Evolutionary conservation across 2,113 vertebrate species (phyloP).

Genomic region (Columbina picui): DNA sequence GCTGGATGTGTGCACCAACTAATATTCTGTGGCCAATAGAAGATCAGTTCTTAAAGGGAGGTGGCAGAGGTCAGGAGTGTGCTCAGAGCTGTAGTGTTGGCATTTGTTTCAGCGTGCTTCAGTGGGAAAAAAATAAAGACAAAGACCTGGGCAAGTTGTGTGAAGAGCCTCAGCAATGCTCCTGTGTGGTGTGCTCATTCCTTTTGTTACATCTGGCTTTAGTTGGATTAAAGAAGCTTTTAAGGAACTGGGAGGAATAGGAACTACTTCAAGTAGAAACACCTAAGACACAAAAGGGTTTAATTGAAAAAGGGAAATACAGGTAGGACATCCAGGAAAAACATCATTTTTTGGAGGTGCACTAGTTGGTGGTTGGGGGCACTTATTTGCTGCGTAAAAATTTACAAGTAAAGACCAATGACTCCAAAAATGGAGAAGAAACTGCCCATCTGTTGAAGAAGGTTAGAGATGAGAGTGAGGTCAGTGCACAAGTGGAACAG

Average conservation of each 20-base stretch:
- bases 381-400: neutral
- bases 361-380: neutral
- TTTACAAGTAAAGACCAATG: neutral
- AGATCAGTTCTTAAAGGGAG: neutral
- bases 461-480: neutral
- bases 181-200: neutral
- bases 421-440: neutral
- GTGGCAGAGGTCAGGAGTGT: neutral
- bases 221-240: neutral
- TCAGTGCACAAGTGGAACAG: neutral
- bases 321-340: neutral
- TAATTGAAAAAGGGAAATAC: neutral
- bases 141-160: neutral
- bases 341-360: neutral
- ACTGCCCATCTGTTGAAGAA: neutral
- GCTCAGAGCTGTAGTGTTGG: neutral
- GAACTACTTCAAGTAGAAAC: neutral
- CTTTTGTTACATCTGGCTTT: neutral
- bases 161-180: neutral
- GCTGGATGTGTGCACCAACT: neutral
- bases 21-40: neutral
- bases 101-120: neutral
- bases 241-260: neutral
- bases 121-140: neutral
- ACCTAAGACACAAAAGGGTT: neutral